These are phyloP conservation scores for Drosophila mimica DNA, from an alignment of 2,888 invertebrate species.

Conservation along the genomic window DNA sequence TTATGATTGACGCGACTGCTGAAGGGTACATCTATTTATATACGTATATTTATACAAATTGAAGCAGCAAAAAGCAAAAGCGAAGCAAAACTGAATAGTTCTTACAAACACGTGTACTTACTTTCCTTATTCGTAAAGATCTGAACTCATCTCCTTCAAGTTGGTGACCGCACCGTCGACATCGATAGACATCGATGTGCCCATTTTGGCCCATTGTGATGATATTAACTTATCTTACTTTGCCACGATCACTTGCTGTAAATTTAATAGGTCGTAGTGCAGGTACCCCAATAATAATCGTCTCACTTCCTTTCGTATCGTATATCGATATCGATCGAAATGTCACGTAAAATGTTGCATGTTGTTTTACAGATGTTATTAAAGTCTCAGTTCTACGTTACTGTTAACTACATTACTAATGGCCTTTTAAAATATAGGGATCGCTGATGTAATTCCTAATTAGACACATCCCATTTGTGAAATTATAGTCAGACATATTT, in stretches of 20 bases:
- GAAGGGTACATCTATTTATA: neutral
- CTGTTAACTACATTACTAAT: neutral
- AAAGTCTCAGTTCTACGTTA: neutral
- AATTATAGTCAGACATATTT: neutral
- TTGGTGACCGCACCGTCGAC: neutral
- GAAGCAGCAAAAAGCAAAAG: no score
- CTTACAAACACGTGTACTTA: neutral
- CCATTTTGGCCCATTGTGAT: no score
- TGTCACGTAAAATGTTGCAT: neutral
- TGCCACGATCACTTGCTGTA: no score
- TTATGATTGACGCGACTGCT: neutral
- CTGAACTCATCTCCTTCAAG: neutral
- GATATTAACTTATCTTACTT: no score
- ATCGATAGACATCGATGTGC: neutral
- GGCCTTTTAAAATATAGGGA: neutral
- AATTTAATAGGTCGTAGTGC: neutral
- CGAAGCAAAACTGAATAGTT: neutral
- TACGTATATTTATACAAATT: neutral
- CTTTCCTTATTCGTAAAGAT: neutral
- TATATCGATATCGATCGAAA: neutral
- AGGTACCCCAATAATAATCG: no score
- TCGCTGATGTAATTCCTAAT: neutral
- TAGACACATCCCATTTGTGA: neutral
- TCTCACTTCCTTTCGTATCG: neutral
- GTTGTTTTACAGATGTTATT: neutral